These are phyloP conservation scores for Microtus montanus DNA, from an alignment of 2,113 vertebrate species.

Conservation along the genomic window DNA sequence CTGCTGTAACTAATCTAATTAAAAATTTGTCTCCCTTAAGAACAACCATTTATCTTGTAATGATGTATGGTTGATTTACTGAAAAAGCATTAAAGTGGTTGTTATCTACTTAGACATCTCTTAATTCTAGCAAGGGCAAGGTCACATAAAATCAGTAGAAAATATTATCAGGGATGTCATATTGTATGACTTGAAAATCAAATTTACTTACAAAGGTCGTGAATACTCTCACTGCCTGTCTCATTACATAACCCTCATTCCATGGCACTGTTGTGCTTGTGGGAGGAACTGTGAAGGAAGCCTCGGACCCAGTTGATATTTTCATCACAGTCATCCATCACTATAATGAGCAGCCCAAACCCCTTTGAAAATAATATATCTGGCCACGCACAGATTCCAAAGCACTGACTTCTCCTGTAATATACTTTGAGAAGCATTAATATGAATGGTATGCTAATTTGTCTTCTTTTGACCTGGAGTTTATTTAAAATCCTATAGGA, in stretches of 20 bases:
- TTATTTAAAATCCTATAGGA: conserved; percentile 82
- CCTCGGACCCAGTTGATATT: conserved; percentile 51
- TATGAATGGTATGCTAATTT: conserved; percentile 89
- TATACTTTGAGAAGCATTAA: conserved; percentile 86
- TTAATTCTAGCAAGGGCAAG: conserved; percentile 62
- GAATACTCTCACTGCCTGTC: conserved; percentile 44
- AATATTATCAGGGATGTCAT: conserved; percentile 44
- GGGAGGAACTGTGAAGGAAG: conserved; percentile 32
- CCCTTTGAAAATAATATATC: conserved; percentile 89
- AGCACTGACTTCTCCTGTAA: conserved; percentile 84
- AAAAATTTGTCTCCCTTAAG: conserved; percentile 9
- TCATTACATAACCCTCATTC: conserved; percentile 57
- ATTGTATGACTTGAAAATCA: conserved; percentile 58
- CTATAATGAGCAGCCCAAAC: conserved; percentile 91
- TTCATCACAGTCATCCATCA: conserved; percentile 89
- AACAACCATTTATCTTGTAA: conserved; percentile 17
- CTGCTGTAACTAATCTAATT: conserved; percentile 5
- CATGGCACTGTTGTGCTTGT: background rate
- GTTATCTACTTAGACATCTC: conserved; percentile 39
- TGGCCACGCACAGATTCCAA: conserved; percentile 90
- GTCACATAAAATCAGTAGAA: conserved; percentile 62
- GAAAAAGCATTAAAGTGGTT: conserved; percentile 46
- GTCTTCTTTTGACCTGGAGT: conserved; percentile 87
- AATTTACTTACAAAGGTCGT: conserved; percentile 43
- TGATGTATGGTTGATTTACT: conserved; percentile 10